Evolutionary conservation across 2,888 invertebrate species (phyloP), one percentile per base, ranked within the genome.

Genomic region (Chymomyza amoena): DNA sequence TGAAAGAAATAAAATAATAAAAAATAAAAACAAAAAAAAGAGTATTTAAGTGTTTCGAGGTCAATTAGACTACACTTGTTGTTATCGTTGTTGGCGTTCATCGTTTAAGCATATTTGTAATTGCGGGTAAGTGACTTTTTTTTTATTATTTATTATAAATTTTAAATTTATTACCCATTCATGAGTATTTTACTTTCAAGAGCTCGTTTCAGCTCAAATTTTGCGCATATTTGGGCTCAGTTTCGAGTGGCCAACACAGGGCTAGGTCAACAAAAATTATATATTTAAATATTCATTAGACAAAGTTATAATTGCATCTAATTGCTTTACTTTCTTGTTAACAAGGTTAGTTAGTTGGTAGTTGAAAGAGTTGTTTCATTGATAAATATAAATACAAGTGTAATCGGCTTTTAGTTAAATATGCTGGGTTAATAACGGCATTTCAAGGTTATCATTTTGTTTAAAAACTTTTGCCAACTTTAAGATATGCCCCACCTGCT

Each of bases 11-110:
- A 61, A 51, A 32, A 16, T 20, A 16, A 61, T 18, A 45, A 16
- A 61, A 10, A 45, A 50, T 2, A 20, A 13, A 39, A 61, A 18
- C 5, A 18, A 45, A 39, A 45, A 39, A 50, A 32, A 32, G 32
- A 32, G 32, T 32, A 61, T 45, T 61, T 61, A 69, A 77, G 72
- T 79, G 77, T 77, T 74, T 71, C 79, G 81, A 79, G 81, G 81
- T 72, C 81, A 81, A 77, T 69, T 75, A 52, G 72, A 61, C 69
- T 70, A 67, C 39, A 59, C 61, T 50, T 65, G 66, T 65, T 68
- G 62, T 59, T 60, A 70, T 68, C 61, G 50, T 59, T 52, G 63
- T 59, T 52, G 63, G 16, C 60, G 18, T 63, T 64, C 72, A 61
- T 72, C 73, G 61, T 57, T 50, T 66, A 66, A 70, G 51, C 63